Evolutionary conservation across 2,888 invertebrate species (phyloP).

Genomic region (Geotrupes spiniger): DNA sequence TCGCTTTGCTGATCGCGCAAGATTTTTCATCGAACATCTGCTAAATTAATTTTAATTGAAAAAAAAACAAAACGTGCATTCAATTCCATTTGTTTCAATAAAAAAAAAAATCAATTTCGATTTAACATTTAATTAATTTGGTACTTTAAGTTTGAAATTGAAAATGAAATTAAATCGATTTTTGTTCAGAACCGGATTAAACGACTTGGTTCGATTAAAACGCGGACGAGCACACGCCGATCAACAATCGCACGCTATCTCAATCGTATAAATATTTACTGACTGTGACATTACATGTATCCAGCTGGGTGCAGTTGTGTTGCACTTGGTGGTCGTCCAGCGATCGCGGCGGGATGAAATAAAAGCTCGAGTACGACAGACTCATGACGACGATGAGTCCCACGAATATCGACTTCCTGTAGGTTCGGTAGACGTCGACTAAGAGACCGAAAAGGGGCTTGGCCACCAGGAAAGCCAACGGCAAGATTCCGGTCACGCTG

Average conservation of each 20-base stretch:
- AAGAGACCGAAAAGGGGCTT: slow-evolving; percentile 75
- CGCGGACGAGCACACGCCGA: too few species aligned
- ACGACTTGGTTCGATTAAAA: too few species aligned
- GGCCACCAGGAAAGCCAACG: slow-evolving; percentile 72
- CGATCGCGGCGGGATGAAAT: slow-evolving; percentile 58
- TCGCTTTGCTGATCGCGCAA: slow-evolving; percentile 11
- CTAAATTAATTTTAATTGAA: too few species aligned
- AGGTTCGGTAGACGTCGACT: slow-evolving; percentile 68
- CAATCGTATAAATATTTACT: slow-evolving; percentile 30
- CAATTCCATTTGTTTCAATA: too few species aligned
- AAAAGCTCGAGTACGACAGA: slow-evolving; percentile 65
- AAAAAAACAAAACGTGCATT: too few species aligned
- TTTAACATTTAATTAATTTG: too few species aligned
- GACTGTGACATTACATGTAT: slow-evolving; percentile 46
- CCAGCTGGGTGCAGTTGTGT: slow-evolving; percentile 33
- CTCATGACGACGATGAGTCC: slow-evolving; percentile 63
- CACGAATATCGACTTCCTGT: slow-evolving; percentile 71
- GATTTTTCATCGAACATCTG: slow-evolving; percentile 9
- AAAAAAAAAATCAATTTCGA: too few species aligned
- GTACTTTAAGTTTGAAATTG: too few species aligned
- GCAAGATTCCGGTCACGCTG: slow-evolving; percentile 68
- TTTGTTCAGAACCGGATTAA: too few species aligned
- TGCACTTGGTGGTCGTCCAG: slow-evolving; percentile 30
- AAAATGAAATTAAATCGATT: too few species aligned
- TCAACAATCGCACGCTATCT: background rate